Conservation (phyloP, 2,888 invertebrate genomes). For the Venustoraphidia nigricollis region DNA sequence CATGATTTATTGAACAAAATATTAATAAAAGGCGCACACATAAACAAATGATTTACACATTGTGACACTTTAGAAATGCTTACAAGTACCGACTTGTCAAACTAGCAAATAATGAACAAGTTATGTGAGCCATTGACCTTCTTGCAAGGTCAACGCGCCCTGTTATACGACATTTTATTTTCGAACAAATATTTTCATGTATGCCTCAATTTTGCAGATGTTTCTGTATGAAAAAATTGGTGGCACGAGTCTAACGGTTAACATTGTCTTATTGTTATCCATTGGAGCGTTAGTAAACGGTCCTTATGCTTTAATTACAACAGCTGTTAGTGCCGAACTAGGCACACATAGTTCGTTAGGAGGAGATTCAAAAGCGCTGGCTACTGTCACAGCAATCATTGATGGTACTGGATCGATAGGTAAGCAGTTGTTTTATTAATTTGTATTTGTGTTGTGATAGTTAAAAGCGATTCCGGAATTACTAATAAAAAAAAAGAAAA, state of each 20-base stretch:
- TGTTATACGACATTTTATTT: no score
- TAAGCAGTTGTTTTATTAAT: conserved; percentile 17
- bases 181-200: no score
- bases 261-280: conserved; percentile 50
- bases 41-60: no score
- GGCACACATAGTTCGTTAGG: conserved; percentile 76
- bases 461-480: conserved; percentile 12
- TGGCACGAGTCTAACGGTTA: conserved; percentile 38
- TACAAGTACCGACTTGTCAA: no score
- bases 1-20: no score
- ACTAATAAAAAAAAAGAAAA: no score
- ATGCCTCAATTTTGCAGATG: conserved; percentile 38
- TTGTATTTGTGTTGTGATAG: conserved; percentile 13
- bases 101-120: no score
- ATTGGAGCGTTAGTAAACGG: conserved; percentile 84
- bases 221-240: conserved; percentile 65
- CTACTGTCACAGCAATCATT: conserved; percentile 95
- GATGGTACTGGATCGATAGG: conserved; percentile 90
- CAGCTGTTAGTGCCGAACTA: conserved; percentile 88
- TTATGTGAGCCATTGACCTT: no score
- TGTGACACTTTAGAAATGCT: no score
- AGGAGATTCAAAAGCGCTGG: conserved; percentile 76
- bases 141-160: no score
- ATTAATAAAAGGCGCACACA: no score
- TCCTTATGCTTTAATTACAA: conserved; percentile 91